Evolutionary conservation across 2,888 invertebrate genomes (phyloP), one percentile per base, ranked within the genome.

Genomic region (Digitonthophagus gazella): DNA sequence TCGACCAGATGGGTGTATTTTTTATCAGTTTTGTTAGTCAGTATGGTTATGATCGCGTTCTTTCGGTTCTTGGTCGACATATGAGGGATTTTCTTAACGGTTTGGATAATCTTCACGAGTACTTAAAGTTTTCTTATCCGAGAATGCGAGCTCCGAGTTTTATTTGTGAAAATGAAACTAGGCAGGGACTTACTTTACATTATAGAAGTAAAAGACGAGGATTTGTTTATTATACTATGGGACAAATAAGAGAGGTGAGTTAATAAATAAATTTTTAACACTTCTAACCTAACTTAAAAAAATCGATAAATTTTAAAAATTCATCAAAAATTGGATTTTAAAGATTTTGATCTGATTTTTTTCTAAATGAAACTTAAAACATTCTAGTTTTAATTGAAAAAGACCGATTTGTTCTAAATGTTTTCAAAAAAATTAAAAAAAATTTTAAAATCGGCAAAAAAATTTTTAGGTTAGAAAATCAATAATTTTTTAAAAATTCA

Each of bases 141-240:
- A 88, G 93, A 75, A 91, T 91, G 90, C 84, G 92, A 73, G 97
- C 98, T 0, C 98, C 98, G 0, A 96, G 96, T 67, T 98, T 98
- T 82, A 97, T 97, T 76, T 97, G 97, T 79, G 97, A 97, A 82
- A 95, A 96, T 79, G 98, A 98, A 82, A 94, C 95, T 0, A 87
- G 93, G 68, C 92, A 93, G 78, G 98, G 98, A 0, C 84, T 98
- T 71, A 96, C 96, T 0, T 85, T 98, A 69, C 98, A 98, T 83
- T 97, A 97, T 82, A 87, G 96, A 67, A 96, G 96, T 75, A 96
- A 96, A 81, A 86, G 98, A 72, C 88, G 94, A 72, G 98, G 98
- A 0, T 98, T 96, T 81, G 92, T 97, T 3, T 95, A 95, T 83
- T 98, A 98, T 80, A 96, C 97, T 3, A 97, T 97, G 92, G 98